These are phyloP conservation scores for Paralinhomoeus sp. DNA, from an alignment of 2,888 invertebrate species.

Conservation along the genomic window DNA sequence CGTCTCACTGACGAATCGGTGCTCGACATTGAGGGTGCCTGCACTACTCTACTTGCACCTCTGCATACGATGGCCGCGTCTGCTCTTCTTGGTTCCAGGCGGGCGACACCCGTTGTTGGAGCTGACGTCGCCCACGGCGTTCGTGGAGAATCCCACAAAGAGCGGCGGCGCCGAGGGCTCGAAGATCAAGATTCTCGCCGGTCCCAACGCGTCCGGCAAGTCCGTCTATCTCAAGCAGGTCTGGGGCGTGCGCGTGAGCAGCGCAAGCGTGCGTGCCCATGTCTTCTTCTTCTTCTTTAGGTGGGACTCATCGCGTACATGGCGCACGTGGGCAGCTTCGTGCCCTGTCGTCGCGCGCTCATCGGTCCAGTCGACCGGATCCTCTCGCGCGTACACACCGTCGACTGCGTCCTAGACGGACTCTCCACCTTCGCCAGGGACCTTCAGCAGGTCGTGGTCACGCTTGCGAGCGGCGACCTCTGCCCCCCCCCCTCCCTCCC, in stretches of 20 bases:
- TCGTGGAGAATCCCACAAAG: constrained; percentile 15
- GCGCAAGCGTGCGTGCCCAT: too few species aligned
- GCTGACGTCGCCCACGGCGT: constrained; percentile 29
- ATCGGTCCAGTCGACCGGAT: constrained; percentile 50
- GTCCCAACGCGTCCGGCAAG: constrained; percentile 76
- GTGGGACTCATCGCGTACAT: constrained; percentile 53
- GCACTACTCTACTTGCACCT: not conserved
- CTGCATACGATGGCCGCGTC: constrained; percentile 42
- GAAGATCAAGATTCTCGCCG: constrained; percentile 53
- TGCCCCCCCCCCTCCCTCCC: not conserved
- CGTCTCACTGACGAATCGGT: constrained; percentile 26
- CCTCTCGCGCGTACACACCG: constrained; percentile 47
- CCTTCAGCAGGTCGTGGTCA: constrained; percentile 44
- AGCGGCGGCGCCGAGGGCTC: constrained; percentile 4
- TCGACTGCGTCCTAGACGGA: constrained; percentile 51
- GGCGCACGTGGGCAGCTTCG: constrained; percentile 67
- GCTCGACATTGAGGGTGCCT: constrained; percentile 24
- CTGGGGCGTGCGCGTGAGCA: too few species aligned
- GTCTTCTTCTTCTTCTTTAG: too few species aligned
- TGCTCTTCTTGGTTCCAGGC: not conserved
- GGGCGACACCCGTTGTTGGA: constrained; percentile 50
- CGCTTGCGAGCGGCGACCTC: too few species aligned
- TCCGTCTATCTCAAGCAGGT: constrained; percentile 68
- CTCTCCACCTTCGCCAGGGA: constrained; percentile 67
- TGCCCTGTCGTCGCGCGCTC: constrained; percentile 51